Percentiles rank a stretch among this genome's conserved stretches.
phyloP scores from a whole-genome alignment of 2,888 invertebrate genomes.

The Amphipyra tragopoginis region DNA sequence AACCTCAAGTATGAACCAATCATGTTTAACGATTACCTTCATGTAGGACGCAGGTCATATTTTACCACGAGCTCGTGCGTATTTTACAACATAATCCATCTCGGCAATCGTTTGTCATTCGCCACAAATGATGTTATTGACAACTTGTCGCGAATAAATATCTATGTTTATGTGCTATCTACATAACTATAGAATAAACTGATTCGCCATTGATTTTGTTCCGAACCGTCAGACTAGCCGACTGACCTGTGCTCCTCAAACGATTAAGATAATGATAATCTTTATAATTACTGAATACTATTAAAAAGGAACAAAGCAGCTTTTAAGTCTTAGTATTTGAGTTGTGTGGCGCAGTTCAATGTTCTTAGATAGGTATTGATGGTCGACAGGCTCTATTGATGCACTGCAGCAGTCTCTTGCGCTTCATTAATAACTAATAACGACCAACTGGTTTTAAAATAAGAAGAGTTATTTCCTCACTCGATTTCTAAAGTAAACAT shows the following conservation, averaged over 20 bases:
- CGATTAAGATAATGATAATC: conserved; percentile 17
- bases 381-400: conserved; percentile 6
- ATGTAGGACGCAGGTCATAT: too few species aligned
- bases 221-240: background rate
- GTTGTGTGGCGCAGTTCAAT: conserved; percentile 12
- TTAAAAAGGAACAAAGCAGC: conserved; percentile 19
- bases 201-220: conserved; percentile 8
- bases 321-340: conserved; percentile 1
- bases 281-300: background rate
- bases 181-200: background rate
- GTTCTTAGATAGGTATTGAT: conserved; percentile 6
- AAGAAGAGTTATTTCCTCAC: background rate
- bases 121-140: conserved; percentile 43
- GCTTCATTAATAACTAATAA: conserved; percentile 25
- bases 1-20: too few species aligned
- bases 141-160: conserved; percentile 24
- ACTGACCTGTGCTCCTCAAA: conserved; percentile 8
- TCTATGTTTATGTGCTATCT: conserved; percentile 17
- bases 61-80: too few species aligned
- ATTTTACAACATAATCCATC: too few species aligned
- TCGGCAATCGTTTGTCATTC: conserved; percentile 42
- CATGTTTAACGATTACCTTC: too few species aligned
- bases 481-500: conserved; percentile 7
- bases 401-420: conserved; percentile 5
- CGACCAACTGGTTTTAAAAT: conserved; percentile 16